Conservation (phyloP, 2,113 vertebrate species). For the Cisticola juncidis region DNA sequence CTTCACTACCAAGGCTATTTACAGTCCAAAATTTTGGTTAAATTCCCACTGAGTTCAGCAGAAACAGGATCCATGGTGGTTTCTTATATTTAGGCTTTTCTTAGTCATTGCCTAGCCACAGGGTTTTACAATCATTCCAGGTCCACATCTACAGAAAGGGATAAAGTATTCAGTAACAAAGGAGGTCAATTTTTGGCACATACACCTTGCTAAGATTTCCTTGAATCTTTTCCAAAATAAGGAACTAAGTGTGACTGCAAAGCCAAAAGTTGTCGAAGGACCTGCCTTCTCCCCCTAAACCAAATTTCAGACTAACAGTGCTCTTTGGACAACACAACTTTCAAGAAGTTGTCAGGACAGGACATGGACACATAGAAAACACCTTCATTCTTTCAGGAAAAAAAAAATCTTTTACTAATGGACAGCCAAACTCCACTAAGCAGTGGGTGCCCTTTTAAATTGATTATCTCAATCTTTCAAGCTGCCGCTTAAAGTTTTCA, state of each 20-base stretch:
- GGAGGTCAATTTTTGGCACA: background rate
- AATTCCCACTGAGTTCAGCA: conserved; percentile 49
- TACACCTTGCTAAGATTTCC: background rate
- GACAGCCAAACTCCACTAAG: background rate
- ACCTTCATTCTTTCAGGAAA: background rate
- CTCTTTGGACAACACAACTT: rapidly evolving
- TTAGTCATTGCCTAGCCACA: conserved; percentile 24
- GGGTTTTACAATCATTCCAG: background rate
- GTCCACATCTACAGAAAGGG: background rate
- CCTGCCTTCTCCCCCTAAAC: background rate
- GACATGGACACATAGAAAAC: background rate
- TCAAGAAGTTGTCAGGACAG: background rate
- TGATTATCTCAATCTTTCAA: background rate
- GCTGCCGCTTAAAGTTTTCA: background rate
- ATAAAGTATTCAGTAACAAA: background rate
- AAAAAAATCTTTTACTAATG: background rate
- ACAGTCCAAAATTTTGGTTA: background rate
- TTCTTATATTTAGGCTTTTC: background rate
- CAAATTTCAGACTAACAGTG: background rate
- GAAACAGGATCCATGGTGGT: background rate
- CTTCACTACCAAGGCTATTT: background rate
- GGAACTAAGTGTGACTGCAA: background rate
- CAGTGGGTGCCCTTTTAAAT: background rate
- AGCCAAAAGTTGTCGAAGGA: background rate
- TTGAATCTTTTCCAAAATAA: background rate